phyloP scores from a whole-genome alignment of 1,140 invertebrate genomes.

The Musca vetustissima region DNA sequence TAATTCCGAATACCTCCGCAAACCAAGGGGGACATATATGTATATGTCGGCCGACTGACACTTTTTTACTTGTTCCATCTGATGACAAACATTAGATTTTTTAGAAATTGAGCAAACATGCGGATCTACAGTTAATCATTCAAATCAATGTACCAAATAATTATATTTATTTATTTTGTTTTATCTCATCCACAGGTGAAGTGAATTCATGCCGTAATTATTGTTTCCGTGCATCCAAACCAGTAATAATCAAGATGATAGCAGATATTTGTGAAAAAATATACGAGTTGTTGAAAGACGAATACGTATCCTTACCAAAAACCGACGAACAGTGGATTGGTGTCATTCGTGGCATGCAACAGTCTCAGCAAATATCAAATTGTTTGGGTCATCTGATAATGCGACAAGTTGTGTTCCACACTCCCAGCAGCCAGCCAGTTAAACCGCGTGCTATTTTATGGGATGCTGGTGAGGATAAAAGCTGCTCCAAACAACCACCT shows the following conservation, averaged over 20 bases:
- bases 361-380: conserved; percentile 43
- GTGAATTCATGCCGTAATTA: conserved; percentile 55
- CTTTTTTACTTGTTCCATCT: too few relatives aligned
- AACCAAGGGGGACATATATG: too few relatives aligned
- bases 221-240: conserved; percentile 55
- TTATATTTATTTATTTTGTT: too few relatives aligned
- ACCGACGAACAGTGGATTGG: conserved; percentile 52
- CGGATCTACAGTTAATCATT: too few relatives aligned
- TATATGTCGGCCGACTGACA: too few relatives aligned
- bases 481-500: conserved; percentile 30
- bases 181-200: conserved; percentile 52
- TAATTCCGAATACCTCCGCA: too few relatives aligned
- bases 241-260: conserved; percentile 55
- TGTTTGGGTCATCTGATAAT: conserved; percentile 49
- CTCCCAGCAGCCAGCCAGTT: conserved; percentile 5
- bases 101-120: too few relatives aligned
- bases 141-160: too few relatives aligned
- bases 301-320: conserved; percentile 54
- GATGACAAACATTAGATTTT: too few relatives aligned
- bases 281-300: conserved; percentile 52
- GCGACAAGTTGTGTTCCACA: conserved; percentile 49
- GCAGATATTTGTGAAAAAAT: conserved; percentile 54
- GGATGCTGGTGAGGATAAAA: conserved; percentile 4
- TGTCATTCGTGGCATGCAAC: conserved; percentile 45
- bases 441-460: neutral